Percentiles rank a stretch among this genome's conserved stretches.
These are phyloP conservation scores for Peromyscus nudipes DNA, from an alignment of 2,797 vertebrate genomes.

Conservation along the genomic window DNA sequence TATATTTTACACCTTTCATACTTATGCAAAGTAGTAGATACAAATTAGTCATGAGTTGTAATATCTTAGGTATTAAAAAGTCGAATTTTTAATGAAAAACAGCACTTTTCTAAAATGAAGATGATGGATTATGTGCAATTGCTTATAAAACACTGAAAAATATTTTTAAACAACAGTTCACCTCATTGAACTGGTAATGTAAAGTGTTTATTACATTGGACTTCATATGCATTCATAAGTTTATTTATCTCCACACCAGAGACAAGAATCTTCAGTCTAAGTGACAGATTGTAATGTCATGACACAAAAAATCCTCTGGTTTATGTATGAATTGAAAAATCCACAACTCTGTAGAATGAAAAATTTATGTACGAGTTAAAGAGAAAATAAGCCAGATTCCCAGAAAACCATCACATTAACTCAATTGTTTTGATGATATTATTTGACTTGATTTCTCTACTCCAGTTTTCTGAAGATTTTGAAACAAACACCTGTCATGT, in stretches of 20 bases:
- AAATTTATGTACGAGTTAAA: background rate
- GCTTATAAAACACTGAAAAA: conserved; percentile 20
- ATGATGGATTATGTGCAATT: background rate
- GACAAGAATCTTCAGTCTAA: background rate
- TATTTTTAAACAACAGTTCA: conserved; percentile 31
- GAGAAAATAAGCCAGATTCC: conserved; percentile 30
- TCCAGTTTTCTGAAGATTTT: conserved; percentile 14
- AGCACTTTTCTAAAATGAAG: background rate
- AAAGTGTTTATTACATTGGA: conserved; percentile 26
- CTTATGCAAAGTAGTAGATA: background rate
- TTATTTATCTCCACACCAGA: background rate
- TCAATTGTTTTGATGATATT: conserved; percentile 16
- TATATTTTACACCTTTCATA: background rate
- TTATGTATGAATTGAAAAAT: background rate
- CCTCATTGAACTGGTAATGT: background rate
- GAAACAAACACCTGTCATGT: background rate
- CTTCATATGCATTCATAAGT: background rate
- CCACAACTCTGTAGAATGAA: background rate
- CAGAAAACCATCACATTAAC: background rate
- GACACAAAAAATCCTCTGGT: background rate
- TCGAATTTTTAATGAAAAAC: conserved; percentile 18
- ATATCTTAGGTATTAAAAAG: background rate
- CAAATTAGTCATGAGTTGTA: background rate
- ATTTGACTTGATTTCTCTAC: background rate
- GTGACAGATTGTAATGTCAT: background rate